Evolutionary conservation across 2,113 vertebrate genomes (phyloP).

Genomic region (Crocuta crocuta): DNA sequence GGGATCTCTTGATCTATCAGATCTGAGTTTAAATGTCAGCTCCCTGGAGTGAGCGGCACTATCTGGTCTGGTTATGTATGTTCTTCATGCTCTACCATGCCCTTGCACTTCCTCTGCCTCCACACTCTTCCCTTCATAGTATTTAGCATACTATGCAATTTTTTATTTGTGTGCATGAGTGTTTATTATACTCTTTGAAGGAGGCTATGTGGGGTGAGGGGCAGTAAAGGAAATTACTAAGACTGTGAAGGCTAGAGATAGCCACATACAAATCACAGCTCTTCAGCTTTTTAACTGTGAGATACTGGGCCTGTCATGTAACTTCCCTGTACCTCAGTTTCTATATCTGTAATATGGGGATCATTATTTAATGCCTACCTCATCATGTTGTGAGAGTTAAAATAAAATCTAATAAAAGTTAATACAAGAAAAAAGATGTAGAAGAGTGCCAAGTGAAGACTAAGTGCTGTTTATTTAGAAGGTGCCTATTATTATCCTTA

Average conservation of each 20-base stretch:
- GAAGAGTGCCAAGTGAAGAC: neutral
- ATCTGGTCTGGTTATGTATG: accelerated
- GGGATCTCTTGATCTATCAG: neutral
- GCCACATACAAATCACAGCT: neutral
- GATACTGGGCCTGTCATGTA: too few species aligned
- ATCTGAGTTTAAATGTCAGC: neutral
- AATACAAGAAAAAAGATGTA: neutral
- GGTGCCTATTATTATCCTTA: neutral
- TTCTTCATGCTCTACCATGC: too few species aligned
- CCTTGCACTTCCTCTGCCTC: accelerated
- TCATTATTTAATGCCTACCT: neutral
- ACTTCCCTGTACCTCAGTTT: neutral
- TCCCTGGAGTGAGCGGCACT: neutral
- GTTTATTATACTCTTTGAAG: neutral
- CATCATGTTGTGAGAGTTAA: neutral
- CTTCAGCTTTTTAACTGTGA: neutral
- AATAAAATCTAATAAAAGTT: neutral
- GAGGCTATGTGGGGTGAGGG: neutral
- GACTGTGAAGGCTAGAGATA: neutral
- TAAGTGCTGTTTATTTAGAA: neutral
- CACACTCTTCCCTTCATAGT: accelerated
- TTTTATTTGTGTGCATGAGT: neutral
- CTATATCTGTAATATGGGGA: neutral
- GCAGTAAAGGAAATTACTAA: neutral
- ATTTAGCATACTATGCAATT: accelerated